Percentiles rank a stretch among this genome's conserved stretches.
phyloP scores from a whole-genome alignment of 2,888 invertebrate genomes.

The Automeris io region DNA sequence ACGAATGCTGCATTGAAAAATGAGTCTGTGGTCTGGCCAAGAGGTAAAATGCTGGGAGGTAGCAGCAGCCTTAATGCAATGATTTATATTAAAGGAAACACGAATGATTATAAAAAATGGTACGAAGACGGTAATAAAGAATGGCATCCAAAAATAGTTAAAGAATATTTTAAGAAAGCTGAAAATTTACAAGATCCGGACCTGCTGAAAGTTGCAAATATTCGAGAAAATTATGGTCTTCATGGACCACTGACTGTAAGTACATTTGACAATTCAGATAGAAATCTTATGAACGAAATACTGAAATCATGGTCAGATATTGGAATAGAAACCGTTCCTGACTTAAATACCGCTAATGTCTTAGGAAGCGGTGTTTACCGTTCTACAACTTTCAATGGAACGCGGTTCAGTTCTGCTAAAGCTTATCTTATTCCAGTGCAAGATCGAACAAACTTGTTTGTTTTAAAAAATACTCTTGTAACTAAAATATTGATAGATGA shows the following conservation, averaged over 20 bases:
- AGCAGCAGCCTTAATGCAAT: conserved; percentile 71
- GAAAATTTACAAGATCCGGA: conserved; percentile 16
- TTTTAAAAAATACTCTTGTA: conserved; percentile 64
- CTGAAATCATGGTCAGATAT: conserved; percentile 48
- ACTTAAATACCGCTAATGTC: conserved; percentile 46
- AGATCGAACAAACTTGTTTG: conserved; percentile 38
- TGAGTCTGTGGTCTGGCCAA: conserved; percentile 54
- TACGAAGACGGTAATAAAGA: conserved; percentile 53
- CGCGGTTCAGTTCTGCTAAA: conserved; percentile 58
- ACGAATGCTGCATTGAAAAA: conserved; percentile 78
- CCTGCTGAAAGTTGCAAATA: conserved; percentile 6
- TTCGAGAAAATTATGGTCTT: conserved; percentile 14
- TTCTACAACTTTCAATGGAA: conserved; percentile 56
- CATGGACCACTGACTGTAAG: conserved; percentile 17
- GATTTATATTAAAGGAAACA: conserved; percentile 68
- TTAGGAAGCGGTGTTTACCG: conserved; percentile 58
- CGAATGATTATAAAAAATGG: conserved; percentile 65
- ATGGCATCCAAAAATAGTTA: conserved; percentile 17
- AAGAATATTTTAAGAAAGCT: conserved; percentile 17
- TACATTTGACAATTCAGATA: conserved; percentile 12
- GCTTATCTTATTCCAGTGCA: conserved; percentile 52
- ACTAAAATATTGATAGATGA: conserved; percentile 64
- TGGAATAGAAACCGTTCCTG: conserved; percentile 45
- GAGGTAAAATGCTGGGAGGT: conserved; percentile 78
- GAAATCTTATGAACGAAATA: conserved; percentile 20